These are phyloP conservation scores for human DNA, from an alignment of 2,113 vertebrate species.

Conservation along the genomic window DNA sequence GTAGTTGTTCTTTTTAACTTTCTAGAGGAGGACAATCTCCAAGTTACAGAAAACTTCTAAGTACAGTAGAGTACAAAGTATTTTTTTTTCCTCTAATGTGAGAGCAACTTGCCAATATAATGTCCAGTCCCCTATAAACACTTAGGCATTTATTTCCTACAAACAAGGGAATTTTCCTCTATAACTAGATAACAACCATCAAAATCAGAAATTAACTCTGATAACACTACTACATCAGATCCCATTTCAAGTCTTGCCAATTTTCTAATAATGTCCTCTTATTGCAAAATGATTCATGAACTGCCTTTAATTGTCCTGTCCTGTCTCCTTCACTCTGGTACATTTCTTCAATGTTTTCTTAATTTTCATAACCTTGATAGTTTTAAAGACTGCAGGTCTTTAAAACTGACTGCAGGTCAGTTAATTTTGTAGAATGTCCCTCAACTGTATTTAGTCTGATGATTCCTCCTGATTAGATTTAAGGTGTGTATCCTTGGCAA, in stretches of 20 bases:
- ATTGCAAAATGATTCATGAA: neutral
- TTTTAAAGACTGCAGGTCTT: neutral
- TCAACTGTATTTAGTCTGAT: neutral
- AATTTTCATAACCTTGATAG: neutral
- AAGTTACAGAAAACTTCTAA: slow-evolving; percentile 46
- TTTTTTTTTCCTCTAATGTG: neutral
- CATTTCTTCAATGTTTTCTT: neutral
- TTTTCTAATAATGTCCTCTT: neutral
- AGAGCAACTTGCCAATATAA: neutral
- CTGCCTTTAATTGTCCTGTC: neutral
- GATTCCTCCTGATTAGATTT: neutral
- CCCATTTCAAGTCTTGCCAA: neutral
- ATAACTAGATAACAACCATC: neutral
- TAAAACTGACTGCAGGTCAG: neutral
- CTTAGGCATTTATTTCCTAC: neutral
- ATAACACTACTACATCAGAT: neutral
- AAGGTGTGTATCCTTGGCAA: neutral
- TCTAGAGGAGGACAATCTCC: neutral
- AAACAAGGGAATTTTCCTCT: slow-evolving; percentile 2
- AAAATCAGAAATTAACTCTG: slow-evolving; percentile 17
- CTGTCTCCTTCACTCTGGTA: neutral
- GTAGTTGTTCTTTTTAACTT: neutral
- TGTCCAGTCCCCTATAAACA: neutral
- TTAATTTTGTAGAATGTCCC: neutral
- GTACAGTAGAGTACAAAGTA: neutral